A percentile compares a stretch with the other conserved stretches of the same genome.
Conservation (phyloP, 2,113 vertebrate genomes). For the Mus pahari region DNA sequence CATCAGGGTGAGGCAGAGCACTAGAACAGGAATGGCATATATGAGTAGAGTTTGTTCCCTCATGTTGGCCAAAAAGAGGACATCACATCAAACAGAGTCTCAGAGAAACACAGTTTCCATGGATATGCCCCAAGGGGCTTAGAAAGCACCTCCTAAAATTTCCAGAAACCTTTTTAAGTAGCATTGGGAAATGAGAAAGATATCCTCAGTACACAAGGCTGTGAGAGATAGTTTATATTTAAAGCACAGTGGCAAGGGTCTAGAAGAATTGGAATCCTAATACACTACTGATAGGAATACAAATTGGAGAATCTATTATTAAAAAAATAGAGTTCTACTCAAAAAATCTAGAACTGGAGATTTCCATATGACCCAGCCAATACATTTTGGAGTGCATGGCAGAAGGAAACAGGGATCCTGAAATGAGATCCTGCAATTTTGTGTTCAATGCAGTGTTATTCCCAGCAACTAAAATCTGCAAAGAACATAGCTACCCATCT, state of each 20-base stretch:
- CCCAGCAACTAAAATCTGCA: neutral
- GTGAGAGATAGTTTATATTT: neutral
- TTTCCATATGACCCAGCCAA: neutral
- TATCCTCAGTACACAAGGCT: neutral
- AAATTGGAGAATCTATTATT: neutral
- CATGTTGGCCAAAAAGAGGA: neutral
- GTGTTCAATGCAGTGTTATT: neutral
- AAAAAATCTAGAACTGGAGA: neutral
- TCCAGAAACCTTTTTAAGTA: neutral
- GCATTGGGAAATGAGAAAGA: neutral
- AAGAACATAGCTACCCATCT: neutral
- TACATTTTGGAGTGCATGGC: neutral
- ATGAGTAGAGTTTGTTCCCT: neutral
- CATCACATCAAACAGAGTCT: neutral
- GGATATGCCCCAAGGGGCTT: neutral
- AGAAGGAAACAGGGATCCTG: neutral
- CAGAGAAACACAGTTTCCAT: neutral
- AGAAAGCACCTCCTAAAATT: neutral
- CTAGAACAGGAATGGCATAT: neutral
- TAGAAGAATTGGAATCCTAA: neutral
- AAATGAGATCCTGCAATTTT: neutral
- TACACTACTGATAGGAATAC: neutral
- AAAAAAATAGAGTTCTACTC: neutral
- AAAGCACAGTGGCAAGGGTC: neutral
- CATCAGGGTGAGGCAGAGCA: neutral